Conservation (phyloP, 2,888 invertebrate species). For the Meteorus colon region DNA sequence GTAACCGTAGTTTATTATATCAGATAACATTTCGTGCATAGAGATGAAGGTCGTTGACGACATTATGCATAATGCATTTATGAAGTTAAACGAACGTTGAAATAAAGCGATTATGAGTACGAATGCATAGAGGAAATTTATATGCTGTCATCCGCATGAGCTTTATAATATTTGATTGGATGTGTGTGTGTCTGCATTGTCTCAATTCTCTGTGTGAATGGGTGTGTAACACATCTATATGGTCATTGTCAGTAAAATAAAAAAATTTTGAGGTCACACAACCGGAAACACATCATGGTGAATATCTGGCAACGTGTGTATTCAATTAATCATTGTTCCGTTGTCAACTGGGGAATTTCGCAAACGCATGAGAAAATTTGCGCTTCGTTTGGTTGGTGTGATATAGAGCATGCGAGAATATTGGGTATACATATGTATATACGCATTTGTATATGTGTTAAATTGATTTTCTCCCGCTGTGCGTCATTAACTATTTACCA, state of each 20-base stretch:
- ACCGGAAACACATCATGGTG: background rate
- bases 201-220: background rate
- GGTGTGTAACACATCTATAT: background rate
- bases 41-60: background rate
- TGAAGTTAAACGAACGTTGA: slow-evolving; percentile 10
- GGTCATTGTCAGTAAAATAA: background rate
- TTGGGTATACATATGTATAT: background rate
- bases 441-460: background rate
- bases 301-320: background rate
- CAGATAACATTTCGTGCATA: background rate
- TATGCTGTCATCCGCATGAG: background rate
- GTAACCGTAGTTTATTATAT: background rate
- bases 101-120: slow-evolving; percentile 7
- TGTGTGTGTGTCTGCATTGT: background rate
- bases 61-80: slow-evolving; percentile 2
- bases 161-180: background rate
- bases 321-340: slow-evolving; percentile 13
- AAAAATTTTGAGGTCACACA: background rate
- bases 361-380: slow-evolving; percentile 7
- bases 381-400: background rate
- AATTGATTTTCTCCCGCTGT: slow-evolving; percentile 31
- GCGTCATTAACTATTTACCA: slow-evolving; percentile 36
- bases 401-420: background rate
- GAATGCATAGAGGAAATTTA: background rate
- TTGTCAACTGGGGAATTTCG: slow-evolving; percentile 10